Conservation (phyloP, 2,888 invertebrate genomes). For the Crepidodera aurea region DNA sequence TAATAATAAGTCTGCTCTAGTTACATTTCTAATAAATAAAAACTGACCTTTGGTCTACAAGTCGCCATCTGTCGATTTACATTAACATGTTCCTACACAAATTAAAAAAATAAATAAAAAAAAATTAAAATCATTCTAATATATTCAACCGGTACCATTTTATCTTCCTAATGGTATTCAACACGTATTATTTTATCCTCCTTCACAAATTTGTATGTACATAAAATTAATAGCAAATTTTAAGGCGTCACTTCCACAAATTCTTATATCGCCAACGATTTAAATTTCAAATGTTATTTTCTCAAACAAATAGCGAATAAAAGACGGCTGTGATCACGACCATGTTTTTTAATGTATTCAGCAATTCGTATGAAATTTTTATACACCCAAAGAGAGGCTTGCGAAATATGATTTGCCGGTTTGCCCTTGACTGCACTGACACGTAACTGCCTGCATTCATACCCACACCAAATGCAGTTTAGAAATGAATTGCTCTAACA, state of each 20-base stretch:
- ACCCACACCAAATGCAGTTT: conserved; percentile 39
- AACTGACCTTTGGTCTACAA: not conserved
- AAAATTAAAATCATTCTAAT: not conserved
- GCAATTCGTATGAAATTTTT: conserved; percentile 37
- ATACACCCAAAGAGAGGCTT: conserved; percentile 31
- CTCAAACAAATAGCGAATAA: conserved; percentile 32
- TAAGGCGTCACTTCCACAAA: conserved; percentile 33
- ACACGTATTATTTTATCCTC: conserved; percentile 4
- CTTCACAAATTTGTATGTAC: conserved; percentile 16
- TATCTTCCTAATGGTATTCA: not conserved
- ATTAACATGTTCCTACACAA: not conserved
- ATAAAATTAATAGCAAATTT: conserved; percentile 31
- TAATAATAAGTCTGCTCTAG: too few relatives aligned
- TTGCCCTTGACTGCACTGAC: conserved; percentile 39
- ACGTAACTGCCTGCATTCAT: conserved; percentile 31
- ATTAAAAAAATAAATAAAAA: not conserved
- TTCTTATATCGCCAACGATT: conserved; percentile 27
- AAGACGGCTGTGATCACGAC: conserved; percentile 37
- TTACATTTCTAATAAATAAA: too few relatives aligned
- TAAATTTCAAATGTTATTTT: conserved; percentile 37
- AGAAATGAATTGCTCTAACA: conserved; percentile 6
- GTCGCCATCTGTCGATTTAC: not conserved
- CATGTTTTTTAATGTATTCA: conserved; percentile 37
- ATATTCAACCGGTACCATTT: conserved; percentile 1
- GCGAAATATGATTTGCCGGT: conserved; percentile 40